These are phyloP conservation scores for Pseudeuparius sepicola DNA, from an alignment of 2,888 invertebrate species.

Conservation along the genomic window DNA sequence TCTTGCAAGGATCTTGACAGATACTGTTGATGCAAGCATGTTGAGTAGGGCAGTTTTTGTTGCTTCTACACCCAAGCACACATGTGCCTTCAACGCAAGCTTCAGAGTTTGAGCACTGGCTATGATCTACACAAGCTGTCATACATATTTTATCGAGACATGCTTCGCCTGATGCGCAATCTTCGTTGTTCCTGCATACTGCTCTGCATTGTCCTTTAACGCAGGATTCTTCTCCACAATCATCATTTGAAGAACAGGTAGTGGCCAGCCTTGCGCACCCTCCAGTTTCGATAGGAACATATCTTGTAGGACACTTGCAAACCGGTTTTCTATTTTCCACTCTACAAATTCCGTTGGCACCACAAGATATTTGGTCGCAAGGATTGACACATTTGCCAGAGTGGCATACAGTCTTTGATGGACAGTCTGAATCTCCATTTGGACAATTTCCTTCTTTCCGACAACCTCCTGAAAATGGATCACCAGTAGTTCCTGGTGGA, in stretches of 20 bases:
- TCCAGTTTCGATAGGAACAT: constrained; percentile 55
- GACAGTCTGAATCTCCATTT: constrained; percentile 65
- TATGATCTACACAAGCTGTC: constrained; percentile 69
- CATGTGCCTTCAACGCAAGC: constrained; percentile 76
- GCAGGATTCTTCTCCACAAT: constrained; percentile 73
- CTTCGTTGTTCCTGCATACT: constrained; percentile 64
- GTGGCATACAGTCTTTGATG: constrained; percentile 60
- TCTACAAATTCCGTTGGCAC: constrained; percentile 70
- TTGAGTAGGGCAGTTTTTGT: constrained; percentile 65
- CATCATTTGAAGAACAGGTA: constrained; percentile 57
- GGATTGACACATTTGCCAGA: constrained; percentile 67
- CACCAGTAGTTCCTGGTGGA: constrained; percentile 65
- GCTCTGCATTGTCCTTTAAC: constrained; percentile 74
- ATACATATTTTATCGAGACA: constrained; percentile 71
- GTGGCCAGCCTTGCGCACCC: constrained; percentile 64
- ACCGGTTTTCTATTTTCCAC: constrained; percentile 64
- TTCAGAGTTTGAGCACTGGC: constrained; percentile 68
- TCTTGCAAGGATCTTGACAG: constrained; percentile 74
- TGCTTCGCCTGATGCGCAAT: constrained; percentile 70
- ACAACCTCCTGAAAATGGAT: constrained; percentile 67
- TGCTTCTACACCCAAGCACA: constrained; percentile 72
- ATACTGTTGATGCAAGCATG: constrained; percentile 77
- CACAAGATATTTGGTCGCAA: constrained; percentile 67
- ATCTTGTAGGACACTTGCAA: constrained; percentile 71
- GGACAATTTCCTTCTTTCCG: constrained; percentile 65